Percentiles rank a stretch among this genome's conserved stretches.
Conservation (phyloP, 2,797 vertebrate genomes). For the Anguilla anguilla region DNA sequence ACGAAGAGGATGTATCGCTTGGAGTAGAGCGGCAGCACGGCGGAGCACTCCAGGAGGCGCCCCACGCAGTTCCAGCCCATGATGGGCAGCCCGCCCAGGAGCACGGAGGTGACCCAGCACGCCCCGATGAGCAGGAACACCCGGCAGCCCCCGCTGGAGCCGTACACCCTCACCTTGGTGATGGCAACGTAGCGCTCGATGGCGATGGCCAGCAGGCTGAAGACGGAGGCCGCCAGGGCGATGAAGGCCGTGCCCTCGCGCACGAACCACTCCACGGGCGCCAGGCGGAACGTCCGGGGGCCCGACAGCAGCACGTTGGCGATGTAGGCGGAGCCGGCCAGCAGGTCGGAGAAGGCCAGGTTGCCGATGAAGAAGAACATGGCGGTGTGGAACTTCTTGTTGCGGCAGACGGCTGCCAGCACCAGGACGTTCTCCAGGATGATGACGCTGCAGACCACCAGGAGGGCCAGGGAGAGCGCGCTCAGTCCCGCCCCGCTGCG, state of each 20-base stretch:
- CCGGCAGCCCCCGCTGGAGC: slow-evolving; percentile 84
- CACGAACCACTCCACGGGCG: slow-evolving; percentile 91
- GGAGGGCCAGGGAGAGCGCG: slow-evolving; percentile 69
- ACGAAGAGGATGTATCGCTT: slow-evolving; percentile 89
- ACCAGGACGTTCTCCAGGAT: slow-evolving; percentile 92
- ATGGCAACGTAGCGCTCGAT: slow-evolving; percentile 93
- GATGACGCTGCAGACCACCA: slow-evolving; percentile 86
- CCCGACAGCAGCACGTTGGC: slow-evolving; percentile 89
- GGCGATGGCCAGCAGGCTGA: slow-evolving; percentile 93
- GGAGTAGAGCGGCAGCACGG: slow-evolving; percentile 89
- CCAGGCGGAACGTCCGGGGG: slow-evolving; percentile 74
- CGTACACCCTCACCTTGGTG: slow-evolving; percentile 89
- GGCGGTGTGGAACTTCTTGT: slow-evolving; percentile 93
- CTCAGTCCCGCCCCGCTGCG: slow-evolving; percentile 44
- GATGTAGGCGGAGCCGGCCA: slow-evolving; percentile 89
- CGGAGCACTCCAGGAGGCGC: slow-evolving; percentile 78
- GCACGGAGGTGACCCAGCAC: slow-evolving; percentile 88
- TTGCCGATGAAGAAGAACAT: slow-evolving; percentile 98
- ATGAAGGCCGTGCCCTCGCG: slow-evolving; percentile 92
- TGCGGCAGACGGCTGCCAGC: slow-evolving; percentile 84
- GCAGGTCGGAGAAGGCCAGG: slow-evolving; percentile 87
- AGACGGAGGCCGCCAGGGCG: slow-evolving; percentile 88
- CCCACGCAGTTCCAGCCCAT: slow-evolving; percentile 95
- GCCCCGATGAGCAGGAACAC: slow-evolving; percentile 92
- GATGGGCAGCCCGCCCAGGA: slow-evolving; percentile 89